Conservation (phyloP, 2,888 invertebrate species). For the Mythimna loreyi region DNA sequence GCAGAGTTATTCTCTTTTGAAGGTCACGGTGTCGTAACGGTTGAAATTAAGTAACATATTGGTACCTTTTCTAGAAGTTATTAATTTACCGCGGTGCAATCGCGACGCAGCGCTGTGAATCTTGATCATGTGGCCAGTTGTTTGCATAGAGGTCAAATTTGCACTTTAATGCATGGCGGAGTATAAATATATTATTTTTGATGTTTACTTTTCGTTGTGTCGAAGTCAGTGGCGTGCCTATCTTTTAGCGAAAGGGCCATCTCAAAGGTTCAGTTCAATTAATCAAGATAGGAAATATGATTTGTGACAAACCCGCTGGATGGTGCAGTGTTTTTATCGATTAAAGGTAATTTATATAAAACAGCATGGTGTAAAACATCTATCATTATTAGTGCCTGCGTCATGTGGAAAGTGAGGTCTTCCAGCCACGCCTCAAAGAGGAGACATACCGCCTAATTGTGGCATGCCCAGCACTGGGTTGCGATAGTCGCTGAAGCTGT, state of each 20-base stretch:
- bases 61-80: background rate
- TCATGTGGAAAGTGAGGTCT: no score
- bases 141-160: conserved; percentile 25
- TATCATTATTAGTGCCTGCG: no score
- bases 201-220: conserved; percentile 13
- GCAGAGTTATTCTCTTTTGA: background rate
- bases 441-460: no score
- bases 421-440: no score
- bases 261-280: background rate
- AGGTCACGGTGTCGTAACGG: background rate
- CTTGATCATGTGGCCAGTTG: conserved; percentile 18
- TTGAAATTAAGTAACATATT: background rate
- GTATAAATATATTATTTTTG: conserved; percentile 6
- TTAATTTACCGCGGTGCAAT: background rate
- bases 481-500: no score
- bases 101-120: conserved; percentile 13
- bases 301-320: no score
- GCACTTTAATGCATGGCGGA: conserved; percentile 39
- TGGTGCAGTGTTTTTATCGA: no score
- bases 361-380: no score
- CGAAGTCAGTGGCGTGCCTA: conserved; percentile 37
- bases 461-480: no score
- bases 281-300: background rate
- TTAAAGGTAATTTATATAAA: no score
- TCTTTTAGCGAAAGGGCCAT: background rate